A percentile compares a stretch with the other conserved stretches of the same genome.
These are phyloP conservation scores for Arothron firmamentum DNA, from an alignment of 2,113 vertebrate species.

Conservation along the genomic window DNA sequence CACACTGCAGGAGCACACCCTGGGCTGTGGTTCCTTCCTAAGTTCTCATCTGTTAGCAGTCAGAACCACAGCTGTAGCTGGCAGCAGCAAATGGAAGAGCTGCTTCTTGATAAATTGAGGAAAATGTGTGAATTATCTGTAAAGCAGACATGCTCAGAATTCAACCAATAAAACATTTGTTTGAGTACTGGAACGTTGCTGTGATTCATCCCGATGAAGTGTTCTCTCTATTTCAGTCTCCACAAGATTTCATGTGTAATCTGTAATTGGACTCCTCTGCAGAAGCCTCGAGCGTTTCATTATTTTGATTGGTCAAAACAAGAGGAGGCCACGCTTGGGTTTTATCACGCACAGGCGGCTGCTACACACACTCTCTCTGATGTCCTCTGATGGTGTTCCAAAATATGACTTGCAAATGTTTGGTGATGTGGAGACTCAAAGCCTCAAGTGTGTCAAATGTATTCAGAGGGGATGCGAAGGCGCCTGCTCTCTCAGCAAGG, in stretches of 20 bases:
- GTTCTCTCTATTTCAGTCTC: too few relatives aligned
- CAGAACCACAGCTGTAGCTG: neutral
- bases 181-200: neutral
- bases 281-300: neutral
- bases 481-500: too few relatives aligned
- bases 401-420: neutral
- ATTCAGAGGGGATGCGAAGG: too few relatives aligned
- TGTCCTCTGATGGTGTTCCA: too few relatives aligned
- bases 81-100: neutral
- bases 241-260: too few relatives aligned
- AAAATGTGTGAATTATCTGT: neutral
- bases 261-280: too few relatives aligned
- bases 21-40: conserved; percentile 22
- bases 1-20: conserved; percentile 16
- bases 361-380: neutral
- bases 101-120: neutral
- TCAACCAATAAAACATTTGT: neutral
- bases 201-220: neutral
- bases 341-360: too few relatives aligned
- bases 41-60: conserved; percentile 1
- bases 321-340: neutral
- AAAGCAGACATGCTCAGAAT: conserved; percentile 4
- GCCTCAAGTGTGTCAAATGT: too few relatives aligned
- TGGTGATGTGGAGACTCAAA: neutral
- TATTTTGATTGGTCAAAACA: neutral